Percentiles rank a stretch among this genome's conserved stretches.
phyloP scores from a whole-genome alignment of 2,113 vertebrate species.

The Heloderma charlesbogerti region DNA sequence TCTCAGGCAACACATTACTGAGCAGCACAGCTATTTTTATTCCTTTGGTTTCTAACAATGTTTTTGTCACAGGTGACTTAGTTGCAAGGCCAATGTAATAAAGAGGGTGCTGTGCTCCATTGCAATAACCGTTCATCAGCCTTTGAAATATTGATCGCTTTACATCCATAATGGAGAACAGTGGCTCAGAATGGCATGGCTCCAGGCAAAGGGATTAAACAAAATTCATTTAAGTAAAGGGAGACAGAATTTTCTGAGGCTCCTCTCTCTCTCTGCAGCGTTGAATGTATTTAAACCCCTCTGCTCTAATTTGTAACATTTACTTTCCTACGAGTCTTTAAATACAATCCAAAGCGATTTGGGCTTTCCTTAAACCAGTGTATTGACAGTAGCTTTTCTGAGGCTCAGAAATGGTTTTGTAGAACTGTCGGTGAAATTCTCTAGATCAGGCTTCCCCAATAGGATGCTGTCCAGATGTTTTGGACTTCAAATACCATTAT shows the following conservation, averaged over 20 bases:
- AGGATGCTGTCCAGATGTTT: no score
- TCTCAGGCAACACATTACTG: background rate
- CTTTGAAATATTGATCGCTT: background rate
- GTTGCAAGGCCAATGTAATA: slow-evolving; percentile 14
- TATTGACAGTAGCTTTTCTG: background rate
- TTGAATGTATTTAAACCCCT: no score
- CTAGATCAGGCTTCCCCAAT: background rate
- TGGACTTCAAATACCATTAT: no score
- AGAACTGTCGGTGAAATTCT: background rate
- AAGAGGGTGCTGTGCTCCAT: background rate
- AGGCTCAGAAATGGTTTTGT: background rate
- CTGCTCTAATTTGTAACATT: background rate
- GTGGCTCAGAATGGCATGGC: background rate
- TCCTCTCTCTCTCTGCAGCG: background rate
- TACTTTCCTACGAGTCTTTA: background rate
- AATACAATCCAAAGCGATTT: background rate
- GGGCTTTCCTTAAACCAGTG: background rate
- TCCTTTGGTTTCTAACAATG: background rate
- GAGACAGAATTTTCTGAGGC: background rate
- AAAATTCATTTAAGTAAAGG: background rate
- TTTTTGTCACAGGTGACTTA: slow-evolving; percentile 23
- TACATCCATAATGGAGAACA: background rate
- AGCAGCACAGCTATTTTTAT: slow-evolving; percentile 3
- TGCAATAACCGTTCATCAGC: background rate
- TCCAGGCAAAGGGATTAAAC: background rate